Evolutionary conservation across 2,888 invertebrate species (phyloP), one percentile per base, ranked within the genome.

Genomic region (Meta bourneti): DNA sequence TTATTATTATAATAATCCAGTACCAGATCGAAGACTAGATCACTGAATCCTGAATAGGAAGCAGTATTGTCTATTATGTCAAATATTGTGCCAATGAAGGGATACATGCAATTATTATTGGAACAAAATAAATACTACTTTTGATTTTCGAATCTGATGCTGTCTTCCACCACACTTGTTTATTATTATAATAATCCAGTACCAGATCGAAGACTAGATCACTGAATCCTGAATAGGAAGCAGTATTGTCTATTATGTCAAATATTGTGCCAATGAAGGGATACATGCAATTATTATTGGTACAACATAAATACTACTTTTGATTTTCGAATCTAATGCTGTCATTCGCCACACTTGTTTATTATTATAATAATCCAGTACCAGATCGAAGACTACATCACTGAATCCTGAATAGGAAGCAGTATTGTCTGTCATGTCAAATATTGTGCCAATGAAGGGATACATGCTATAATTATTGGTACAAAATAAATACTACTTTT

Each of bases 341-440:
- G 69, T 86, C 86, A 78, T 86, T 78, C 78, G 51, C 78, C 71
- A 86, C 78, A 20, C 78, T 86, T 1, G 16, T 48, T 13, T 7
- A 19, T 1, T 7, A 0, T 20, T 13, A 51, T 51, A 51, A 13
- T n/a, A 7, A 48, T 51, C 6, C 4, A 70, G 78, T 78, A 70
- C 86, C 69, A 71, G 70, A 70, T 52, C 70, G 78, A 78, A 86
- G 78, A 86, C 86, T 51, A 75, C 7, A 86, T 61, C 0, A 78
- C 51, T 19, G 2, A 48, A 6, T 86, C 78, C 70, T 79, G 19
- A 71, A 82, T 86, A 69, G 79, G 51, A 78, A 71, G 72, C 87
- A 87, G 51, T 87, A 13, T 61, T 72, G 61, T n/a, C 51, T 54
- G 48, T 7, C 5, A 52, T 84, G 77, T 69, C 79, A 34, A 13